A percentile compares a stretch with the other conserved stretches of the same genome.
These are phyloP conservation scores for Creontiades dilutus DNA, from an alignment of 2,888 invertebrate genomes.

Conservation along the genomic window DNA sequence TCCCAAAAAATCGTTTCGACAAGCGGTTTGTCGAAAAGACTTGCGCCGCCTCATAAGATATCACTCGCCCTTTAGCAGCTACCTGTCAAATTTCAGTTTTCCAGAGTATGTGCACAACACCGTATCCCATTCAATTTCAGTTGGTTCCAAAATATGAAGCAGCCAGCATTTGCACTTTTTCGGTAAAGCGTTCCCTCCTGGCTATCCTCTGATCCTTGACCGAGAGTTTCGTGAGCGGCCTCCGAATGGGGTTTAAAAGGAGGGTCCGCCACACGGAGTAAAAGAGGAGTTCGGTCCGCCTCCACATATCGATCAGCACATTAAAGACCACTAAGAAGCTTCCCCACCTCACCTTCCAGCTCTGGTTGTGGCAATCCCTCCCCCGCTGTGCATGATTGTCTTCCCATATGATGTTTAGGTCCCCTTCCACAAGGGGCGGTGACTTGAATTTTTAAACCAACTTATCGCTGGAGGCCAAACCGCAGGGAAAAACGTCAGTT, in stretches of 20 bases:
- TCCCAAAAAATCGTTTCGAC: too few relatives aligned
- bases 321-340: constrained; percentile 14
- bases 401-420: constrained; percentile 32
- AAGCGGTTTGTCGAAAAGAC: too few relatives aligned
- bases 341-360: neutral
- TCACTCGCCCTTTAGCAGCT: too few relatives aligned
- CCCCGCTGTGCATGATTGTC: constrained; percentile 35
- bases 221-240: neutral
- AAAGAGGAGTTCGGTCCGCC: neutral
- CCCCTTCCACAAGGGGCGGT: neutral
- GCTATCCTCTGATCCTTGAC: neutral
- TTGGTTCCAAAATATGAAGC: too few relatives aligned
- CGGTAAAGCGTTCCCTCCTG: too few relatives aligned
- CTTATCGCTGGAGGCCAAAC: constrained; percentile 11
- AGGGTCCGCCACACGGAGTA: neutral
- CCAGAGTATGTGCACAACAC: too few relatives aligned
- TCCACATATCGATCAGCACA: constrained; percentile 4
- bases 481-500: constrained; percentile 64
- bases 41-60: too few relatives aligned
- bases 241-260: neutral
- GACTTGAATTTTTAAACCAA: constrained; percentile 54
- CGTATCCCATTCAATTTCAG: too few relatives aligned
- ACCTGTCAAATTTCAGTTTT: too few relatives aligned
- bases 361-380: neutral
- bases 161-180: too few relatives aligned